Evolutionary conservation across 2,797 vertebrate genomes (phyloP).

Genomic region (Eremophila alpestris): DNA sequence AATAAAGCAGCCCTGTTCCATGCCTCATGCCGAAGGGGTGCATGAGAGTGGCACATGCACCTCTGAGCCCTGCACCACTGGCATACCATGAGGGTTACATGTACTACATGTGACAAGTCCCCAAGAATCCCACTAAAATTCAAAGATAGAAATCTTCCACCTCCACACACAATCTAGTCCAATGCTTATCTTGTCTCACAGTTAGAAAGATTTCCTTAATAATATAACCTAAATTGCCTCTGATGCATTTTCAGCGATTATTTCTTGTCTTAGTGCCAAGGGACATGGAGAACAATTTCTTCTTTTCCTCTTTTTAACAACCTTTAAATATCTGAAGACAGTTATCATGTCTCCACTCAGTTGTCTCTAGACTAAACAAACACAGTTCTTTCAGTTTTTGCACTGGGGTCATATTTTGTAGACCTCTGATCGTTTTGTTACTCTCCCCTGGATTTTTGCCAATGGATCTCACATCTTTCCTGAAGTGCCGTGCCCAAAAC

Average conservation of each 20-base stretch:
- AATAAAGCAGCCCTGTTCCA: not conserved
- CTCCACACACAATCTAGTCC: not conserved
- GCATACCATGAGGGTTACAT: not conserved
- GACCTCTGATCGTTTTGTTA: conserved; percentile 32
- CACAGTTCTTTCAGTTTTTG: conserved; percentile 18
- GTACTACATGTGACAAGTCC: not conserved
- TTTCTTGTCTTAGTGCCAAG: conserved; percentile 50
- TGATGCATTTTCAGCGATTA: not conserved
- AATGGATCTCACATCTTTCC: conserved; percentile 9
- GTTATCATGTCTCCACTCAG: conserved; percentile 43
- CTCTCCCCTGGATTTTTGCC: conserved; percentile 32
- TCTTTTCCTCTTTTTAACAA: conserved; percentile 47
- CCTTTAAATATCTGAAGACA: conserved; percentile 53
- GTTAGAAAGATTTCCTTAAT: not conserved
- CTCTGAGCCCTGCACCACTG: not conserved
- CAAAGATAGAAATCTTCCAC: not conserved
- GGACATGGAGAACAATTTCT: conserved; percentile 46
- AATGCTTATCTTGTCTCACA: not conserved
- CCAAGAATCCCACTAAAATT: not conserved
- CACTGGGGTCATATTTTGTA: conserved; percentile 22
- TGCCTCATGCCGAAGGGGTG: not conserved
- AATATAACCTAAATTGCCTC: not conserved
- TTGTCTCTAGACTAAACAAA: conserved; percentile 66
- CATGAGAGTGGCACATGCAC: fast-evolving
- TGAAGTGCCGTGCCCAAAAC: not conserved